phyloP scores from a whole-genome alignment of 2,888 invertebrate genomes.

The Xiphydria camelus region DNA sequence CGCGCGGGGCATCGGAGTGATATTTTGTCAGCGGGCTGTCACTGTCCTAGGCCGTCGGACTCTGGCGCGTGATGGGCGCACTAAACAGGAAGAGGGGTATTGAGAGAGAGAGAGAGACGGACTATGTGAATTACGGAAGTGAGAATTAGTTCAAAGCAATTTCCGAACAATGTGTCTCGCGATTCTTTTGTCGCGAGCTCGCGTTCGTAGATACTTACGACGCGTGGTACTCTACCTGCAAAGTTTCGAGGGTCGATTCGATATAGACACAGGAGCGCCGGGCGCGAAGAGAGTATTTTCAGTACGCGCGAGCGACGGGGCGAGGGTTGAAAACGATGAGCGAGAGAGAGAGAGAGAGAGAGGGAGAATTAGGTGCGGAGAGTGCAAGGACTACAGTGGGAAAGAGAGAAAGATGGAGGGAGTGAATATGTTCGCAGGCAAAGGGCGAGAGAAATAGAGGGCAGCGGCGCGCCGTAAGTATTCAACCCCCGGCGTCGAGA shows the following conservation, averaged over 20 bases:
- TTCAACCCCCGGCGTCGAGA: slow-evolving; percentile 9
- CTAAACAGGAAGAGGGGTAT: no score
- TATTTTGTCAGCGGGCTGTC: no score
- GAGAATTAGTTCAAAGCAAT: not conserved
- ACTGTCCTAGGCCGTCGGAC: no score
- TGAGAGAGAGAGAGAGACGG: no score
- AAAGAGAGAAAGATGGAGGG: slow-evolving; percentile 11
- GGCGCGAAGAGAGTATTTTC: no score
- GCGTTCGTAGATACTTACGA: not conserved
- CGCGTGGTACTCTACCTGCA: no score
- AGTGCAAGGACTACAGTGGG: slow-evolving; percentile 19
- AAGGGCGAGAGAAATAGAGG: slow-evolving; percentile 13
- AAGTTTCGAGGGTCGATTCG: not conserved
- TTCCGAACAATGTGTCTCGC: not conserved
- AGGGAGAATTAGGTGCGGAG: not conserved
- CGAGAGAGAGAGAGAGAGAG: not conserved
- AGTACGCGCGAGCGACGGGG: no score
- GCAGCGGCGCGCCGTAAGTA: slow-evolving; percentile 17
- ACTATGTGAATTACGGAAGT: no score
- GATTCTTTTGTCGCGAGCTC: not conserved
- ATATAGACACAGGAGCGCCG: no score
- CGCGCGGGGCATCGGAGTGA: no score
- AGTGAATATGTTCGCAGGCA: slow-evolving; percentile 11
- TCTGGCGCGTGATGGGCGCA: no score
- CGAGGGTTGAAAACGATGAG: not conserved